Base-by-base conservation (phyloP, 2,888 invertebrate species). In the Andrena praecox region DNA sequence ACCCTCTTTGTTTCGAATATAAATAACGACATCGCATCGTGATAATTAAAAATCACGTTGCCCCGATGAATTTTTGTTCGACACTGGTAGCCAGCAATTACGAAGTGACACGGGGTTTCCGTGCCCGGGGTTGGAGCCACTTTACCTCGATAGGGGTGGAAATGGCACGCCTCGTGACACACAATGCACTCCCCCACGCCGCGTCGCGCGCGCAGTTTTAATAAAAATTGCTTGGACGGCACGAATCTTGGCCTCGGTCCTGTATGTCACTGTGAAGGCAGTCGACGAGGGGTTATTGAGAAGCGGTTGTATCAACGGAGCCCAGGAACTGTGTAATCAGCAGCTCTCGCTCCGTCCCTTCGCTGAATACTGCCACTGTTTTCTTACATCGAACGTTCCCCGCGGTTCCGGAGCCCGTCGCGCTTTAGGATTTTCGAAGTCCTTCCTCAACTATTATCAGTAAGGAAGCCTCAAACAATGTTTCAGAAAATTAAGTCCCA, bases 191-290 rank as follows among this genome's bases (percentile, higher is more conserved):
- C 66, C 74, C 60, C 50, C 35, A 35, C 52, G 20, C 12, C 62
- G 35, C 27, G 50, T 48, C 54, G 60, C 20, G 16, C 24, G 68
- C 52, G 52, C 62, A 68, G 82, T 77, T 52, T 82, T 82, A 71
- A 70, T 77, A 81, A 81, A 82, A 82, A 82, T 72, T 72, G 82
- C 82, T 82, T 52, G 82, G 72, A 62, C 72, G 59, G 82, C 82
- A 72, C 50, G 59, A 76, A 82, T 63, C 68, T 50, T 50, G 72
- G 68, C 50, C 74, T 69, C 48, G 72, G 27, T 29, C 56, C 31
- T 31, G 60, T 27, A 24, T 48, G 27, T 7, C 52, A 27, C 27
- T 27, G 48, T 12, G 56, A 59, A 68, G 66, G 60, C 56, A 56
- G 60, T 52, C 67, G 67, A 66, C 33, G 70, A 71, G 56, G 20